These are phyloP conservation scores for Hyperoodon ampullatus DNA, from an alignment of 2,113 vertebrate genomes.

Conservation along the genomic window DNA sequence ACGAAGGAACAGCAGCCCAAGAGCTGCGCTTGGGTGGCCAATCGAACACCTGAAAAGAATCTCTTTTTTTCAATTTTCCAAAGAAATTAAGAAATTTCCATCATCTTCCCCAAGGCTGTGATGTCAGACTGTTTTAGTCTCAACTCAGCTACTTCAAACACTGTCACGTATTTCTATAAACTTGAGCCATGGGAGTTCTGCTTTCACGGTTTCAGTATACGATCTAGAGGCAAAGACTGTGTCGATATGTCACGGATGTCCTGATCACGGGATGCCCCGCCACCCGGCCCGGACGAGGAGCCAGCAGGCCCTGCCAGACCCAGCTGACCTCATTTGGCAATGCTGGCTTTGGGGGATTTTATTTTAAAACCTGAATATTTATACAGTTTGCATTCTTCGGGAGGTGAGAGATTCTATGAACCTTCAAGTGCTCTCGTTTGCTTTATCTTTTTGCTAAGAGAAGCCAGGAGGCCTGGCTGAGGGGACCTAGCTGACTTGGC, in stretches of 20 bases:
- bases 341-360: slow-evolving; percentile 65
- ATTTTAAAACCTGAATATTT: slow-evolving; percentile 80
- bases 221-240: slow-evolving; percentile 14
- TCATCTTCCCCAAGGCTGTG: slow-evolving; percentile 67
- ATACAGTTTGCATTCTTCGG: slow-evolving; percentile 75
- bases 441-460: slow-evolving; percentile 76
- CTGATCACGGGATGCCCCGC: slow-evolving; percentile 41
- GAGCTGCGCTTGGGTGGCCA: slow-evolving; percentile 73
- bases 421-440: slow-evolving; percentile 64
- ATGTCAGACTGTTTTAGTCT: slow-evolving; percentile 80
- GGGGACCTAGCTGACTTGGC: slow-evolving; percentile 62
- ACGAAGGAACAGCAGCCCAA: neutral
- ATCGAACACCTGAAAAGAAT: slow-evolving; percentile 68
- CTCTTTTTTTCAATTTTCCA: slow-evolving; percentile 63
- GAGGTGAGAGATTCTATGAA: slow-evolving; percentile 79
- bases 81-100: slow-evolving; percentile 79
- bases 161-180: slow-evolving; percentile 77
- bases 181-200: slow-evolving; percentile 76
- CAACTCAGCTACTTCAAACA: slow-evolving; percentile 80
- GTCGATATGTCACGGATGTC: slow-evolving; percentile 60
- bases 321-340: slow-evolving; percentile 27
- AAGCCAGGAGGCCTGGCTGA: slow-evolving; percentile 73
- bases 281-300: neutral
- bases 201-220: slow-evolving; percentile 61
- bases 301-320: slow-evolving; percentile 9